These are phyloP conservation scores for Lucilia sericata DNA, from an alignment of 1,140 invertebrate genomes.

Conservation along the genomic window DNA sequence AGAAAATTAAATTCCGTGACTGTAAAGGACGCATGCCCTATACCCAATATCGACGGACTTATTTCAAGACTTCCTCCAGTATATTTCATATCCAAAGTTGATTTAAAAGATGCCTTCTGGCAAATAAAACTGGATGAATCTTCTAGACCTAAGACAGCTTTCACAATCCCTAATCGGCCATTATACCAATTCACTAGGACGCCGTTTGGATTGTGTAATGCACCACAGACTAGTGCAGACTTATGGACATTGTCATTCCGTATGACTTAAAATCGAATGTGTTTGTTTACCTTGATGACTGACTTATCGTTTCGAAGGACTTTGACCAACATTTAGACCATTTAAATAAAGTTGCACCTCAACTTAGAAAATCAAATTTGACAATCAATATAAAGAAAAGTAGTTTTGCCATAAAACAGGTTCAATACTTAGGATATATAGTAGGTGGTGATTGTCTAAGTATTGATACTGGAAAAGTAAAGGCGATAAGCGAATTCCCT, in stretches of 20 bases:
- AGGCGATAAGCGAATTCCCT: slow-evolving; percentile 32
- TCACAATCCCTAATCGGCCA: not conserved
- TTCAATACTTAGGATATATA: slow-evolving; percentile 37
- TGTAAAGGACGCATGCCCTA: no score
- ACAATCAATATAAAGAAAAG: no score
- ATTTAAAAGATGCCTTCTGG: not conserved
- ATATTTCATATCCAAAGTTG: no score
- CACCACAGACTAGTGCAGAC: not conserved
- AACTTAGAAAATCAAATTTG: no score
- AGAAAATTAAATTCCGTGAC: not conserved
- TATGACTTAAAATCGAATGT: not conserved
- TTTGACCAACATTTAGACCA: no score
- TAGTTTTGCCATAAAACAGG: no score
- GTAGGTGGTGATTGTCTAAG: slow-evolving; percentile 52
- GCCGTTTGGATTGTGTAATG: slow-evolving; percentile 14
- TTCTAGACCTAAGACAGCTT: not conserved
- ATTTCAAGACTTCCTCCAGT: no score
- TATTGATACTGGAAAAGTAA: slow-evolving; percentile 30
- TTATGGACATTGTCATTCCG: not conserved
- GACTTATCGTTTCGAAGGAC: not conserved
- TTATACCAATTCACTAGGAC: not conserved
- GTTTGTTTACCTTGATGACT: not conserved
- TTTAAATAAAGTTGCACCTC: no score
- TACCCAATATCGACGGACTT: no score
- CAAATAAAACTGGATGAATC: not conserved